A percentile compares a stretch with the other conserved stretches of the same genome.
Evolutionary conservation across 2,888 invertebrate genomes (phyloP).

Genomic region (Crossocerus cetratus): DNA sequence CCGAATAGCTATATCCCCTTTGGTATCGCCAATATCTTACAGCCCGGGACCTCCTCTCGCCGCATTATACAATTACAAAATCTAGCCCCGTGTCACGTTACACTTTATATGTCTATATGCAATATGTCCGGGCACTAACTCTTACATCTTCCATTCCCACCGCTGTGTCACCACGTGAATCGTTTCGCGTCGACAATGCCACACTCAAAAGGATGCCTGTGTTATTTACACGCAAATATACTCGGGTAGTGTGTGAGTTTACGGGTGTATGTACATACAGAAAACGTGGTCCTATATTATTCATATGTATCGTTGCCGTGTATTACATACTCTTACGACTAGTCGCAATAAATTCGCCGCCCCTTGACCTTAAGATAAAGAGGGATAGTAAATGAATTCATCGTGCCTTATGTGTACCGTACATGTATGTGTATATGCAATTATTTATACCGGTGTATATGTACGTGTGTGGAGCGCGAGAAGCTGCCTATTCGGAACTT

Average conservation of each 20-base stretch:
- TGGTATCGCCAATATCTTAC: constrained; percentile 47
- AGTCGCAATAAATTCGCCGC: constrained; percentile 36
- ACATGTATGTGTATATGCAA: background rate
- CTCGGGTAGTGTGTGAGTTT: constrained; percentile 43
- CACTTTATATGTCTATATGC: constrained; percentile 21
- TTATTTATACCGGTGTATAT: constrained; percentile 9
- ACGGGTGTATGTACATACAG: constrained; percentile 68
- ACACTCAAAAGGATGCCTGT: constrained; percentile 43
- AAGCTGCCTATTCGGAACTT: constrained; percentile 36
- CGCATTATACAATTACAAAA: constrained; percentile 63
- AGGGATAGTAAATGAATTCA: constrained; percentile 21
- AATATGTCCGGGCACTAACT: constrained; percentile 36
- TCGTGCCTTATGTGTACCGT: background rate
- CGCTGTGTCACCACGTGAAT: constrained; percentile 22
- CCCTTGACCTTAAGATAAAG: constrained; percentile 31
- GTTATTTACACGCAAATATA: constrained; percentile 57
- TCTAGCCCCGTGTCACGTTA: constrained; percentile 59
- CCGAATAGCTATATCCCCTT: constrained; percentile 19
- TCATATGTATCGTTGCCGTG: constrained; percentile 73
- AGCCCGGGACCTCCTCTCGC: constrained; percentile 40
- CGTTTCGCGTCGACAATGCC: constrained; percentile 28
- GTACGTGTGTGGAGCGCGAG: constrained; percentile 8
- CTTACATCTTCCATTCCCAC: constrained; percentile 1
- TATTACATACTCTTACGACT: constrained; percentile 54
- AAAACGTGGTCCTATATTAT: constrained; percentile 72